Evolutionary conservation across 2,797 vertebrate genomes (phyloP).

Genomic region (Emydoidea blandingii): DNA sequence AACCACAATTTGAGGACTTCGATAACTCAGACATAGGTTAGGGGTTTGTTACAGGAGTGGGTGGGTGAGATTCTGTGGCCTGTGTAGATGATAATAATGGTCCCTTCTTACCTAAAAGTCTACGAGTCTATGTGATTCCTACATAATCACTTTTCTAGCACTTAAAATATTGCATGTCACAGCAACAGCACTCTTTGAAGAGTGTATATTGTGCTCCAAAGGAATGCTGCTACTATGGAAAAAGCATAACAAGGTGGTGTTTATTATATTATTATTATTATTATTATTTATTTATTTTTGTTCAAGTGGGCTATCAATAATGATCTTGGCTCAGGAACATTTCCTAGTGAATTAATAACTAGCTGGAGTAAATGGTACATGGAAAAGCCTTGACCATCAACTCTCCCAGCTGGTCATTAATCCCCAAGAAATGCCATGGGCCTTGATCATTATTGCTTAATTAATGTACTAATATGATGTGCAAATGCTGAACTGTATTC

Average conservation of each 20-base stretch:
- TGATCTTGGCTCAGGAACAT: constrained; percentile 12
- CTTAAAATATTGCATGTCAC: not conserved
- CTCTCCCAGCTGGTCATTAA: constrained; percentile 37
- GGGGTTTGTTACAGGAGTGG: too few species aligned
- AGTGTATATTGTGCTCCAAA: not conserved
- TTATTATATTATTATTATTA: not conserved
- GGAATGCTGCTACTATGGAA: not conserved
- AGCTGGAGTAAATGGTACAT: constrained; percentile 28
- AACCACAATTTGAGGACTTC: too few species aligned
- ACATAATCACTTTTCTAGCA: not conserved
- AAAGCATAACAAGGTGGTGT: not conserved
- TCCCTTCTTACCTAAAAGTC: too few species aligned
- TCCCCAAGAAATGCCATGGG: not conserved
- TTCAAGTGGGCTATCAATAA: not conserved
- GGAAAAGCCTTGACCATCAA: constrained; percentile 19
- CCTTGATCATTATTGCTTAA: constrained; percentile 24
- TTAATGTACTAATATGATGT: constrained; percentile 23
- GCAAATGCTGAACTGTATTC: constrained; percentile 30
- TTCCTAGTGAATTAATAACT: constrained; percentile 47
- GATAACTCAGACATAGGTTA: too few species aligned
- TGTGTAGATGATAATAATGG: too few species aligned
- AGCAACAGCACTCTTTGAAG: not conserved
- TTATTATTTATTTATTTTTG: constrained; percentile 14
- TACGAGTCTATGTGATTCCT: not conserved
- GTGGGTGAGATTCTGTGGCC: too few species aligned